These are phyloP conservation scores for Crotalus helleri DNA, from an alignment of 2,113 vertebrate species.

Conservation along the genomic window DNA sequence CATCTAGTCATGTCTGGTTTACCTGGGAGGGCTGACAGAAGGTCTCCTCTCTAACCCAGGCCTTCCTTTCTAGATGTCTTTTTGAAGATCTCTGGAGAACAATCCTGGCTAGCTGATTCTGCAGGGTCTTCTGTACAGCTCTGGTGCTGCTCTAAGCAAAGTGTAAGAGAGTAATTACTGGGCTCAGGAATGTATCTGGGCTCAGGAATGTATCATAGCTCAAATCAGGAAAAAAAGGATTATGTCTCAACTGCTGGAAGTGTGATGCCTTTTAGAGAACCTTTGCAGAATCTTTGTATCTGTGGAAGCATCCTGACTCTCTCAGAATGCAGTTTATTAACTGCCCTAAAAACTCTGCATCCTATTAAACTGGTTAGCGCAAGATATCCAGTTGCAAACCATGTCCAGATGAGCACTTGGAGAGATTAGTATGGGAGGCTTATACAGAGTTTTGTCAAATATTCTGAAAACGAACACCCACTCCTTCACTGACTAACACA, in stretches of 20 bases:
- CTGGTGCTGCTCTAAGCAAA: not conserved
- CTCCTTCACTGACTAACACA: not conserved
- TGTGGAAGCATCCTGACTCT: not conserved
- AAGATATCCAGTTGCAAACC: not conserved
- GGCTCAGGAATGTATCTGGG: not conserved
- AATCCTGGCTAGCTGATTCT: not conserved
- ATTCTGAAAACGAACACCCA: not conserved
- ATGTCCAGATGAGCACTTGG: not conserved
- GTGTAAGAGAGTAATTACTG: not conserved
- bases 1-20: not conserved
- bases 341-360: not conserved
- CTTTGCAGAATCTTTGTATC: not conserved
- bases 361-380: not conserved
- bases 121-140: not conserved
- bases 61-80: not conserved
- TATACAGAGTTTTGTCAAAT: not conserved
- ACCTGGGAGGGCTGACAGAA: not conserved
- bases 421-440: not conserved
- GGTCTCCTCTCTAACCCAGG: not conserved
- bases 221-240: not conserved
- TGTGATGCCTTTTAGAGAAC: not conserved
- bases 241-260: not conserved
- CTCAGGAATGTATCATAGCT: not conserved
- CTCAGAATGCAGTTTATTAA: not conserved
- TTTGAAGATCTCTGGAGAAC: not conserved